Conservation (phyloP, 2,113 vertebrate species). For the Aegotheles bennettii region DNA sequence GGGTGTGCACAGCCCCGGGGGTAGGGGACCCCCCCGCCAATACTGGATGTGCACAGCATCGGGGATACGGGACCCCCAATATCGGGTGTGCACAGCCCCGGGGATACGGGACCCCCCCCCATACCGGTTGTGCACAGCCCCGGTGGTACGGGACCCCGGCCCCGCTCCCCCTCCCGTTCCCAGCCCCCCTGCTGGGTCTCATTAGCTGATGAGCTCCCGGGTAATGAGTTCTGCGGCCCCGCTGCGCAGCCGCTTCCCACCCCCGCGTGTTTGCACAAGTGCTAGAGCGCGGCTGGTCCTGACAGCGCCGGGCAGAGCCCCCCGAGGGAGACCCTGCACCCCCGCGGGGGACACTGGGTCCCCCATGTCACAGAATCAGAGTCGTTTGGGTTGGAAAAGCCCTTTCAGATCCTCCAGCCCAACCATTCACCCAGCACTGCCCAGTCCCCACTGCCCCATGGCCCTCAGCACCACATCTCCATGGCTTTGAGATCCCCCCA, state of each 20-base stretch:
- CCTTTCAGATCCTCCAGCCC: no score
- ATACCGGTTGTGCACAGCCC: neutral
- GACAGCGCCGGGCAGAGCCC: neutral
- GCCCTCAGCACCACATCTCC: no score
- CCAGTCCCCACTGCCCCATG: no score
- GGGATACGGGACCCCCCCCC: no score
- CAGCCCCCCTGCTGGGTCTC: conserved; percentile 30
- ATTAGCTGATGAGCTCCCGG: conserved; percentile 29
- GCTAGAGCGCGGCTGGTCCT: neutral
- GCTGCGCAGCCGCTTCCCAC: conserved; percentile 14
- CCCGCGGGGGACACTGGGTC: accelerated
- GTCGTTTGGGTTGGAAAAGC: no score
- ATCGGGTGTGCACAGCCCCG: neutral
- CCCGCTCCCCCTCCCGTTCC: neutral
- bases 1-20: no score
- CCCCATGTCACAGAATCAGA: no score
- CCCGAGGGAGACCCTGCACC: accelerated
- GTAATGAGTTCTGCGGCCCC: conserved; percentile 27
- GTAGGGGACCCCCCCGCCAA: no score
- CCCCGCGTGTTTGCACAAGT: conserved; percentile 47
- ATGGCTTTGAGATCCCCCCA: no score
- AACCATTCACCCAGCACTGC: no score
- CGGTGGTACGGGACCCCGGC: no score
- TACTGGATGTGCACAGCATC: neutral
- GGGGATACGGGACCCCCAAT: neutral